Evolutionary conservation across 2,888 invertebrate genomes (phyloP).

Genomic region (Gymnosoma rotundatum): DNA sequence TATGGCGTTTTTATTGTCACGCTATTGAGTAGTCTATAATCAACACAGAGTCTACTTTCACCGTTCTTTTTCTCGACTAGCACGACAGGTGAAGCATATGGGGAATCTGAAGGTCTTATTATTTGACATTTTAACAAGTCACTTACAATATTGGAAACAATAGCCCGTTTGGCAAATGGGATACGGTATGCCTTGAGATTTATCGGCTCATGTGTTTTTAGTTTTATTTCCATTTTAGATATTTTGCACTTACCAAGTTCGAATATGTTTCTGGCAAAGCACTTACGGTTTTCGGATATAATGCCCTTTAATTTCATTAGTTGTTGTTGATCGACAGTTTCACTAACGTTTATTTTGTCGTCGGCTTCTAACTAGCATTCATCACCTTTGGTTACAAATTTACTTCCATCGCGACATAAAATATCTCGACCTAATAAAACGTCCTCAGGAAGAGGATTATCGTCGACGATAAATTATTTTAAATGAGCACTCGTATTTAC

Average conservation of each 20-base stretch:
- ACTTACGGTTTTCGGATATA: neutral
- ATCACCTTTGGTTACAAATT: conserved; percentile 41
- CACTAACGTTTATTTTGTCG: neutral
- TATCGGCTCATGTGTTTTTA: neutral
- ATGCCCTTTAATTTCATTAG: neutral
- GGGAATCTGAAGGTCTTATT: neutral
- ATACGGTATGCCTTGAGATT: neutral
- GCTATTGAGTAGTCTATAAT: neutral
- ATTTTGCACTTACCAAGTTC: neutral
- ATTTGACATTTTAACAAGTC: neutral
- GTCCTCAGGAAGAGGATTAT: conserved; percentile 24
- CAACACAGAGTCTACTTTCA: conserved; percentile 4
- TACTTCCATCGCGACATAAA: conserved; percentile 52
- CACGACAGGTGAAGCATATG: neutral
- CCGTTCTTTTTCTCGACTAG: neutral
- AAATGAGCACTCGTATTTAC: neutral
- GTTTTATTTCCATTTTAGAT: neutral
- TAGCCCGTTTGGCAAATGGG: neutral
- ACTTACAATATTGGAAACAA: neutral
- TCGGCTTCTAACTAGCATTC: conserved; percentile 16
- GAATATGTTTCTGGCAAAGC: neutral
- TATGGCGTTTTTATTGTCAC: conserved; percentile 12
- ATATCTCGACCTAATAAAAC: conserved; percentile 52
- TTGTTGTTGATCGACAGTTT: neutral
- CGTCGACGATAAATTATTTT: neutral